These are phyloP conservation scores for Hycleus phaleratus DNA, from an alignment of 1,140 invertebrate genomes.

Conservation along the genomic window DNA sequence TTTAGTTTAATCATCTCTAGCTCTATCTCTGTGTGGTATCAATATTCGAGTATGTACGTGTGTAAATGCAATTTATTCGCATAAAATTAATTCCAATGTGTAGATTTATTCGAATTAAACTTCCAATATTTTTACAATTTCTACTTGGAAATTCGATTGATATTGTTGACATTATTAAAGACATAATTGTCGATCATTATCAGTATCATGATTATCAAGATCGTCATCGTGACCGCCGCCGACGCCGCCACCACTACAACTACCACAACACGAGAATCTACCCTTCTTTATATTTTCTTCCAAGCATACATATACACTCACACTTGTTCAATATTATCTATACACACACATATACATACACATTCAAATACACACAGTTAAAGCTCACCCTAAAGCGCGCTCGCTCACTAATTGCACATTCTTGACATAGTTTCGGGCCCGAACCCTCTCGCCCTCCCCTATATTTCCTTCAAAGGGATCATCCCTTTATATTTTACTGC, in stretches of 20 bases:
- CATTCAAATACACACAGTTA: not conserved
- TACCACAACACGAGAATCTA: constrained; percentile 37
- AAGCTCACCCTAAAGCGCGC: constrained; percentile 37
- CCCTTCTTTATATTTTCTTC: constrained; percentile 60
- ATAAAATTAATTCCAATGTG: too few relatives aligned
- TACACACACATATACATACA: constrained; percentile 27
- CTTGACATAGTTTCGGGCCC: constrained; percentile 77
- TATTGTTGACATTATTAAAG: too few relatives aligned
- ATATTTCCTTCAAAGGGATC: constrained; percentile 1
- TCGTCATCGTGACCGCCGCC: constrained; percentile 20
- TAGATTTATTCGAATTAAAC: too few relatives aligned
- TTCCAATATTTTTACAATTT: too few relatives aligned
- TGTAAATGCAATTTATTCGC: too few relatives aligned
- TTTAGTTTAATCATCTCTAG: too few relatives aligned
- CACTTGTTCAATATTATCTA: constrained; percentile 29
- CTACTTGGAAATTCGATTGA: too few relatives aligned
- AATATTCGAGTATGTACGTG: too few relatives aligned
- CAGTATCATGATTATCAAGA: constrained; percentile 17
- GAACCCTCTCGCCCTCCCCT: constrained; percentile 43
- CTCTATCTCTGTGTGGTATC: too few relatives aligned
- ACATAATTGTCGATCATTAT: too few relatives aligned
- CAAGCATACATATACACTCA: constrained; percentile 4
- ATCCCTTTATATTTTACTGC: constrained; percentile 7
- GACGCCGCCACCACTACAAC: constrained; percentile 8
- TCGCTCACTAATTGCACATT: constrained; percentile 84